Conservation (phyloP, 2,888 invertebrate species). For the Dermolepida albohirtum region DNA sequence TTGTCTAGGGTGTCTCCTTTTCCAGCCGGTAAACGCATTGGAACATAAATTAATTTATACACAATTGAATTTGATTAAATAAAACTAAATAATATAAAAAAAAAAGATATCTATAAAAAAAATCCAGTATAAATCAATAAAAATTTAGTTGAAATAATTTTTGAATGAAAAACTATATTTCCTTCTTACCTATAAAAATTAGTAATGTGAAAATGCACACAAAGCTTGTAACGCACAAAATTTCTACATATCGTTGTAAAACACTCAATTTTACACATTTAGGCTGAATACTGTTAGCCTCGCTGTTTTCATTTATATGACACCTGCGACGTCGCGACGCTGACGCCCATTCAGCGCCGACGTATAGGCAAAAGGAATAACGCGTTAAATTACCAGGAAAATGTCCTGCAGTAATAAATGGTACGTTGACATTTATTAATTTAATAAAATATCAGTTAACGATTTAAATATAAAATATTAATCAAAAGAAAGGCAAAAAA, state of each 20-base stretch:
- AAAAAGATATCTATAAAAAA: neutral
- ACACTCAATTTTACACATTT: conserved; percentile 50
- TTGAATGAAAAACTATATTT: conserved; percentile 2
- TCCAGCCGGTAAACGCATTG: neutral
- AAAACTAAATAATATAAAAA: conserved; percentile 3
- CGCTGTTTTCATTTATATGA: conserved; percentile 40
- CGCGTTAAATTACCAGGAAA: no score
- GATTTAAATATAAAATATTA: no score
- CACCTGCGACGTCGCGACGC: conserved; percentile 40
- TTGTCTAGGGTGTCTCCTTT: conserved; percentile 38
- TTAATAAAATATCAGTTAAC: no score
- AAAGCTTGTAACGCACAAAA: conserved; percentile 44
- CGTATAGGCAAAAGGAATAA: conserved; percentile 9
- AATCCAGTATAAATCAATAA: neutral
- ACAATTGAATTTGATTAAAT: neutral
- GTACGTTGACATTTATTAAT: no score
- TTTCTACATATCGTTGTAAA: conserved; percentile 50
- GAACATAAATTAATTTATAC: no score
- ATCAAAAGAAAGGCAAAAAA: no score
- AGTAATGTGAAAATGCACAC: conserved; percentile 26
- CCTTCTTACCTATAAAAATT: conserved; percentile 40
- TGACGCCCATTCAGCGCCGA: conserved; percentile 34
- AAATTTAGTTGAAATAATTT: neutral
- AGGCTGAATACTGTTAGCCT: conserved; percentile 47
- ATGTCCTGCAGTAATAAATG: no score